Evolutionary conservation across 2,113 vertebrate genomes (phyloP).

Genomic region (Ceratotherium simum): DNA sequence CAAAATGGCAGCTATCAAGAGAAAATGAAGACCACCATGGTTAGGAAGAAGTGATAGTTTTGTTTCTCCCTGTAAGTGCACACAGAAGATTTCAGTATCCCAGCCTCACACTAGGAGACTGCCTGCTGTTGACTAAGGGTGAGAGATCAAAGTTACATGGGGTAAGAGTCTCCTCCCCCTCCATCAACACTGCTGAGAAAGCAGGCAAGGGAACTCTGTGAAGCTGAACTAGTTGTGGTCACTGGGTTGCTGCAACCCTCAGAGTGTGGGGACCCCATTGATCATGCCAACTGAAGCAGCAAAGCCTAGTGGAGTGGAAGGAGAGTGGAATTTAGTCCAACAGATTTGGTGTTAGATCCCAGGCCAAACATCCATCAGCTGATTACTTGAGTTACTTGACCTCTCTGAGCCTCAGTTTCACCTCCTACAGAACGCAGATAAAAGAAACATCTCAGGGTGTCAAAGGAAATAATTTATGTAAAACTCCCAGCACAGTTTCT

Average conservation of each 20-base stretch:
- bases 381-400: background rate
- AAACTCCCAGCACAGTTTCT: background rate
- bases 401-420: slow-evolving; percentile 3
- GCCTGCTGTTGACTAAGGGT: background rate
- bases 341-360: background rate
- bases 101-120: background rate
- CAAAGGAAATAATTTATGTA: background rate
- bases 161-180: background rate
- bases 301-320: background rate
- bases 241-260: background rate
- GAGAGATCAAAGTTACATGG: background rate
- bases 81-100: background rate
- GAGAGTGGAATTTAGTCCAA: background rate
- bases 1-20: background rate
- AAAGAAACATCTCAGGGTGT: background rate
- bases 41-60: background rate
- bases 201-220: background rate
- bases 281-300: background rate
- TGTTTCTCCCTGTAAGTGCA: background rate
- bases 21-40: background rate
- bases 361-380: background rate
- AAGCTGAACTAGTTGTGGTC: background rate
- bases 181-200: background rate
- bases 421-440: background rate
- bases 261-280: background rate